Evolutionary conservation across 2,888 invertebrate genomes (phyloP).

Genomic region (Tuberolachnus salignus): DNA sequence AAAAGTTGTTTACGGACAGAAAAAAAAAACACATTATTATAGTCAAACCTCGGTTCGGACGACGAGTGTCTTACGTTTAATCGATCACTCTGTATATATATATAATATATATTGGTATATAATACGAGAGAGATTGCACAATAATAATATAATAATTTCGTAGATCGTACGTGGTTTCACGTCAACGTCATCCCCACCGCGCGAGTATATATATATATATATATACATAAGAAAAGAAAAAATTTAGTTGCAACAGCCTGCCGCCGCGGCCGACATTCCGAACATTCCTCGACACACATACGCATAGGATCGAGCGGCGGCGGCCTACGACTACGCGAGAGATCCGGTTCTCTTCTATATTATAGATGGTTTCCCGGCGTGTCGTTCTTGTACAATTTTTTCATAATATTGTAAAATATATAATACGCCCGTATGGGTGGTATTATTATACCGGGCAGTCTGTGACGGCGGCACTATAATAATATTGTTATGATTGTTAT

Average conservation of each 20-base stretch:
- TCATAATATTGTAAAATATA: too few relatives aligned
- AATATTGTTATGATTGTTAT: too few relatives aligned
- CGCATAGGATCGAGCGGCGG: neutral
- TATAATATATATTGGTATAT: conserved; percentile 1
- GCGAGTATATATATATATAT: too few relatives aligned
- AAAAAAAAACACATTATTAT: too few relatives aligned
- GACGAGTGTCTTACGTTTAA: too few relatives aligned
- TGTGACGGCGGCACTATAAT: too few relatives aligned
- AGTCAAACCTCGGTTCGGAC: too few relatives aligned
- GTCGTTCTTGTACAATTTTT: neutral
- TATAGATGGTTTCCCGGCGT: neutral
- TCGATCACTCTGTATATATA: neutral
- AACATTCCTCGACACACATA: conserved; percentile 45
- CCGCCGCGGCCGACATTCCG: conserved; percentile 47
- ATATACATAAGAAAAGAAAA: too few relatives aligned
- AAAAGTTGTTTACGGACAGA: too few relatives aligned
- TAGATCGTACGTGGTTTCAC: conserved; percentile 48
- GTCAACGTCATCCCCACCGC: conserved; percentile 44
- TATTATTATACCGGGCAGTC: too few relatives aligned
- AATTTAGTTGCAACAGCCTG: neutral
- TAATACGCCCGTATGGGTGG: neutral
- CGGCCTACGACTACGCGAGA: neutral
- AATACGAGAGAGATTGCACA: conserved; percentile 37
- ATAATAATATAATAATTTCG: conserved; percentile 52
- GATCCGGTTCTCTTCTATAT: conserved; percentile 39